Conservation (phyloP, 2,113 vertebrate species). For the Poeciliopsis occidentalis region DNA sequence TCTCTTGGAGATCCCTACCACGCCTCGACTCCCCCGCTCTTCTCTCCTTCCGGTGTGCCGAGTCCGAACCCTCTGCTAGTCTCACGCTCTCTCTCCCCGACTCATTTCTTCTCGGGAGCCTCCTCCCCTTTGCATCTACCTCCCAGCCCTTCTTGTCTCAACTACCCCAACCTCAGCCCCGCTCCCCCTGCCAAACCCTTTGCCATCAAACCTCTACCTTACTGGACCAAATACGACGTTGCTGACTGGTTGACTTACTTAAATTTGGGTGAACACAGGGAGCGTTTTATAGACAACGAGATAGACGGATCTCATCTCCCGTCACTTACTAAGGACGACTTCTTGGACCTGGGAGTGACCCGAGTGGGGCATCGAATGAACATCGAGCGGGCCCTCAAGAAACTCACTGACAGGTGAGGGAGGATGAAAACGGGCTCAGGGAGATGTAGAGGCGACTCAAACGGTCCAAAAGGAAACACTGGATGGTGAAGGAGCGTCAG, state of each 20-base stretch:
- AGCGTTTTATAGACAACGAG: slow-evolving; percentile 94
- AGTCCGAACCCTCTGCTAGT: slow-evolving; percentile 77
- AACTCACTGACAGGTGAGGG: slow-evolving; percentile 95
- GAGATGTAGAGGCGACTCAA: slow-evolving; percentile 30
- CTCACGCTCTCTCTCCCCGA: slow-evolving; percentile 87
- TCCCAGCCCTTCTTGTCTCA: slow-evolving; percentile 81
- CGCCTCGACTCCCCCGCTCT: slow-evolving; percentile 77
- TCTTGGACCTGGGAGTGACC: slow-evolving; percentile 93
- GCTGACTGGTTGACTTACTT: slow-evolving; percentile 94
- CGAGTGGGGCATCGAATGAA: slow-evolving; percentile 96
- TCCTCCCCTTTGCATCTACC: slow-evolving; percentile 78
- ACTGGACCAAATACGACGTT: slow-evolving; percentile 96
- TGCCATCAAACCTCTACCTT: slow-evolving; percentile 88
- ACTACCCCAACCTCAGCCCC: slow-evolving; percentile 84
- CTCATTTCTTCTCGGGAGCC: slow-evolving; percentile 85
- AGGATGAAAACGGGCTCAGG: slow-evolving; percentile 54
- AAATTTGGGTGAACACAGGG: slow-evolving; percentile 89
- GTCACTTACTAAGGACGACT: slow-evolving; percentile 93
- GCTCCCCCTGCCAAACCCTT: slow-evolving; percentile 90
- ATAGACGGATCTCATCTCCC: slow-evolving; percentile 94
- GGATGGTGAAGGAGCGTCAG: slow-evolving; percentile 61
- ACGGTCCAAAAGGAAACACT: slow-evolving; percentile 37
- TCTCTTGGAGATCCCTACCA: slow-evolving; percentile 82
- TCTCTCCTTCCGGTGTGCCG: slow-evolving; percentile 75
- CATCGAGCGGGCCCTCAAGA: slow-evolving; percentile 93